These are phyloP conservation scores for Macropis europaea DNA, from an alignment of 2,888 invertebrate species.

Conservation along the genomic window DNA sequence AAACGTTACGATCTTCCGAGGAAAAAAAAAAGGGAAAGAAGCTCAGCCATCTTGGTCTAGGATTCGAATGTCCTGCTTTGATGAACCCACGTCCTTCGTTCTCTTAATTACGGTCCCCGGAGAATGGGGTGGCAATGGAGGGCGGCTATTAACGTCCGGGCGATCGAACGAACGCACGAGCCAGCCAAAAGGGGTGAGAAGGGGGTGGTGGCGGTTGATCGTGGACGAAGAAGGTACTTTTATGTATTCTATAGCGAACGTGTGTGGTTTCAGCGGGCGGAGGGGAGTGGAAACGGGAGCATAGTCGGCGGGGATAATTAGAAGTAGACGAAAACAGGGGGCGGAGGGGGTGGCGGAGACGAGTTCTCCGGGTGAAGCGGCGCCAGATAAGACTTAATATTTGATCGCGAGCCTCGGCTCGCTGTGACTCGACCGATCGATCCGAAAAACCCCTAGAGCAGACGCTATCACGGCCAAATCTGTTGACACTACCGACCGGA, in stretches of 20 bases:
- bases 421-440: constrained; percentile 68
- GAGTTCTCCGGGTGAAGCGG: constrained; percentile 74
- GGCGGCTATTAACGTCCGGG: constrained; percentile 62
- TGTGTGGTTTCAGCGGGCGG: constrained; percentile 53
- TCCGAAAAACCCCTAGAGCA: constrained; percentile 40
- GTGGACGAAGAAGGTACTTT: constrained; percentile 51
- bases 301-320: constrained; percentile 70
- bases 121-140: constrained; percentile 24
- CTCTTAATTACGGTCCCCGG: constrained; percentile 63
- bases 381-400: constrained; percentile 79
- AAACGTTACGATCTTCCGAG: not conserved
- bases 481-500: constrained; percentile 71
- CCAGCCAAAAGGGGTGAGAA: constrained; percentile 8
- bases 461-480: constrained; percentile 71
- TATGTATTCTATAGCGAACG: constrained; percentile 59
- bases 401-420: constrained; percentile 75
- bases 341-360: constrained; percentile 43
- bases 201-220: constrained; percentile 20
- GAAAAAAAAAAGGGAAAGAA: not conserved
- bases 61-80: constrained; percentile 42
- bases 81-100: constrained; percentile 50
- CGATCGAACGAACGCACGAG: constrained; percentile 56
- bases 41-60: not conserved
- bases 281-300: not conserved
- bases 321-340: constrained; percentile 60